Conservation (phyloP, 2,113 vertebrate species). For the Callipepla californica region DNA sequence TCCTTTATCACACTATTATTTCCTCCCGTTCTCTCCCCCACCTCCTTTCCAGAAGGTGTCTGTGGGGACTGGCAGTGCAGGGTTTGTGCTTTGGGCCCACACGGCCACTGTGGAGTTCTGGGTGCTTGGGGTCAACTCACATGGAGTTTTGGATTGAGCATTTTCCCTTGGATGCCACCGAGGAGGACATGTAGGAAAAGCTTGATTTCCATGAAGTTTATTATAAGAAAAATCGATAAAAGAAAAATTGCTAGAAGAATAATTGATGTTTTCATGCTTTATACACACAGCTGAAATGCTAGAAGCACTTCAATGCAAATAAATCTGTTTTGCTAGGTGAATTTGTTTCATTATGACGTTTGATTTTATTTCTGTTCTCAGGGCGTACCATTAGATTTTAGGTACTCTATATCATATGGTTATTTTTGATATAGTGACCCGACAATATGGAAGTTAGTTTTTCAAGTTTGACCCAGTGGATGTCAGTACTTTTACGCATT, state of each 20-base stretch:
- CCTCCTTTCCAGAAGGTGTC: not conserved
- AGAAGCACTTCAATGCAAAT: not conserved
- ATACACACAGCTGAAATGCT: not conserved
- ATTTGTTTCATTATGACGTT: not conserved
- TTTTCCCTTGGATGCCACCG: not conserved
- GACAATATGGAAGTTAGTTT: not conserved
- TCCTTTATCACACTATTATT: not conserved
- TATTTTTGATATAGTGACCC: not conserved
- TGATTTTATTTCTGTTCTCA: not conserved
- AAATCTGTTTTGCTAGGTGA: not conserved
- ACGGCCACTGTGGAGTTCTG: not conserved
- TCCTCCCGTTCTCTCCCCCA: rapidly evolving
- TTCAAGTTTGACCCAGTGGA: not conserved
- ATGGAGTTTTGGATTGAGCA: not conserved
- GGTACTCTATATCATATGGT: not conserved
- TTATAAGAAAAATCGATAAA: not conserved
- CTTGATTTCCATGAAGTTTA: not conserved
- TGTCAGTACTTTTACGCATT: not conserved
- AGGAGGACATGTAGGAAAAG: not conserved
- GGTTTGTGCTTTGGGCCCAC: not conserved
- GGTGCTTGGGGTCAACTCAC: not conserved
- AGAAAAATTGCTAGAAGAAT: not conserved
- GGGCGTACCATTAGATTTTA: not conserved
- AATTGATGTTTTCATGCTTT: not conserved
- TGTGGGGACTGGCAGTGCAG: not conserved